Percentiles rank a stretch among this genome's conserved stretches.
These are phyloP conservation scores for Diprion similis DNA, from an alignment of 1,140 invertebrate species.

Conservation along the genomic window DNA sequence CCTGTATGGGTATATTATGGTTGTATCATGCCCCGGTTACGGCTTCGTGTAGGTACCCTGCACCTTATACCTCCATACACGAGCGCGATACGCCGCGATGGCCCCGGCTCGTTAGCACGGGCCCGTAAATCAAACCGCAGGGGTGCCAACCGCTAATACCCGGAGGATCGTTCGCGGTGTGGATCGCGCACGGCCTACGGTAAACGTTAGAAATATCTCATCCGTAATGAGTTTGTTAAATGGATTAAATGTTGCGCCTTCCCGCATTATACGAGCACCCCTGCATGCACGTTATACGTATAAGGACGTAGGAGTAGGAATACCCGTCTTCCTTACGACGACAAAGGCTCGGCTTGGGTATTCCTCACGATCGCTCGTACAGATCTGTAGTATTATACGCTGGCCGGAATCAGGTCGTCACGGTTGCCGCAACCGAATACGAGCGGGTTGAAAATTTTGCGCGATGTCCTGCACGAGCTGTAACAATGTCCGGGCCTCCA, in stretches of 20 bases:
- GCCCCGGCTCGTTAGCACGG: slow-evolving; percentile 51
- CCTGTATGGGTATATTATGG: too few species aligned
- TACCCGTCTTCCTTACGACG: too few species aligned
- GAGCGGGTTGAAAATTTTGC: not conserved
- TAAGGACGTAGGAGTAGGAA: too few species aligned
- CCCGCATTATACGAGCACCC: not conserved
- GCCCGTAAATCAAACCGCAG: slow-evolving; percentile 59
- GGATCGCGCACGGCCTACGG: slow-evolving; percentile 36
- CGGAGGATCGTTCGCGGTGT: slow-evolving; percentile 46
- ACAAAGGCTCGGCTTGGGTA: too few species aligned
- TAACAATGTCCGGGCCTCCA: not conserved
- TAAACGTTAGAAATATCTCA: slow-evolving; percentile 59
- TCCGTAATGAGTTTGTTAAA: slow-evolving; percentile 61
- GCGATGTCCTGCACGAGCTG: not conserved
- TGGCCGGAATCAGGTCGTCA: not conserved
- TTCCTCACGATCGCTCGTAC: too few species aligned
- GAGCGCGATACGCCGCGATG: slow-evolving; percentile 8
- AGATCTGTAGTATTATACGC: not conserved
- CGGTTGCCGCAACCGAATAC: not conserved
- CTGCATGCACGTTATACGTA: too few species aligned
- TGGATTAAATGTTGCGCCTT: slow-evolving; percentile 47
- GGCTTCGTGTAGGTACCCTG: too few species aligned
- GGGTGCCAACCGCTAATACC: slow-evolving; percentile 57
- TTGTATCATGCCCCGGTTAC: too few species aligned
- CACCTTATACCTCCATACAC: too few species aligned